Base-by-base conservation (phyloP, 92 coral and sea anemone species). In the Plumapathes pennacea region DNA sequence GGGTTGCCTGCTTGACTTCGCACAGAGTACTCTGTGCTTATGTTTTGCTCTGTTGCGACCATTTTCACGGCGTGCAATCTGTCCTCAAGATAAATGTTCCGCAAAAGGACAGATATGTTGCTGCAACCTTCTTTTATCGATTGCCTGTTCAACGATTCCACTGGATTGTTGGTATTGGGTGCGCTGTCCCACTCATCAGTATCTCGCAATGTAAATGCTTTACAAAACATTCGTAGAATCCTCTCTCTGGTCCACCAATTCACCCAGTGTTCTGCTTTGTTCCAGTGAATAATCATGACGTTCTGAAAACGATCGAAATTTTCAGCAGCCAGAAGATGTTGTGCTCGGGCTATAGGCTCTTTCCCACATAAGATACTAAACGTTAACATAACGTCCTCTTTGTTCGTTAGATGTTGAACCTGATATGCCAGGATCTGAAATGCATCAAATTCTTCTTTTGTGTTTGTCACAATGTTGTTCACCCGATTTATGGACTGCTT, bases 71-170 rank as follows among this genome's bases (percentile, higher is more conserved):
- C 66, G 30, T 53, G 80, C 9, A 77, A 23, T 17, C 80, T 60
- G 38, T 77, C 73, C 44, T 78, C 80, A 12, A 70, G 44, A 33
- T 81, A 81, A 18, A 66, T 67, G 36, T 81, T 74, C 24, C 46
- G 43, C 2, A 81, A 74, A 8, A 81, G 67, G 3, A 61, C 68
- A 7, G 58, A 46, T 24, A 80, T 23, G 12, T 73, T 80, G 19
- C 44, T 72, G 24, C 81, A 4, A 1, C 74, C 45, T 1, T 63
- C 78, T 46, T 38, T 40, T 28, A 81, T 34, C 25, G 78, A 42
- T 54, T 81, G 61, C 14, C 83, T 17, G 33, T 75, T 81, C 19
- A 81, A 43, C 0, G 57, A 67, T 26, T 81, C 88, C 0, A 58
- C 82, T 8, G 77, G 81, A 45, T 57, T 72, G 65, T 73, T 72